Percentiles rank a stretch among this genome's conserved stretches.
Evolutionary conservation across 2,113 vertebrate species (phyloP).

Genomic region (Edolisoma coerulescens): DNA sequence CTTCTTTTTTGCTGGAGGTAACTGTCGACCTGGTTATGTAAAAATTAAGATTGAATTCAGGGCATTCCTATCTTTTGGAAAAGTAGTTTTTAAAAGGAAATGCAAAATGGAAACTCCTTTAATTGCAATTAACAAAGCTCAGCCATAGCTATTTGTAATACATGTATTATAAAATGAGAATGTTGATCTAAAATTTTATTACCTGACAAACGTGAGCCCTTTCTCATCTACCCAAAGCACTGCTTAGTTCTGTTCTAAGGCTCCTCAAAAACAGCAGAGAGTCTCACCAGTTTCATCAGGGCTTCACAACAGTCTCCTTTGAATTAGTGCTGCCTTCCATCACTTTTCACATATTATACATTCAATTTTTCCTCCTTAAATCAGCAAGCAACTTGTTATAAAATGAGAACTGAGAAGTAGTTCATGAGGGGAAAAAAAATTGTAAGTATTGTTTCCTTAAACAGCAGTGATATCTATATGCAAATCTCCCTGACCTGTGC

Average conservation of each 20-base stretch:
- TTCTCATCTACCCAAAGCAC: not conserved
- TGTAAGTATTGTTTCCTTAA: not conserved
- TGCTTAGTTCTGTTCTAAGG: not conserved
- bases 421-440: fast-evolving
- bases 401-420: not conserved
- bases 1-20: not conserved
- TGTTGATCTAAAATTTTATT: not conserved
- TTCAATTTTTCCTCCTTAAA: not conserved
- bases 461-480: not conserved
- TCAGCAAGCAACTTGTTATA: not conserved
- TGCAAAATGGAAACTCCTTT: not conserved
- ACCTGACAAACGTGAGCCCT: not conserved
- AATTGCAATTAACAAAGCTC: not conserved
- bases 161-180: not conserved
- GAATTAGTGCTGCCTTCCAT: not conserved
- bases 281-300: not conserved
- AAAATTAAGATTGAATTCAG: not conserved
- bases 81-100: not conserved
- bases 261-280: not conserved
- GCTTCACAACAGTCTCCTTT: not conserved
- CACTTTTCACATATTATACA: not conserved
- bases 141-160: not conserved
- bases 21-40: not conserved
- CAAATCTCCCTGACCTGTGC: not conserved
- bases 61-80: not conserved